Base-by-base conservation (phyloP, 2,888 invertebrate species). In the Drosophila macrospina region DNA sequence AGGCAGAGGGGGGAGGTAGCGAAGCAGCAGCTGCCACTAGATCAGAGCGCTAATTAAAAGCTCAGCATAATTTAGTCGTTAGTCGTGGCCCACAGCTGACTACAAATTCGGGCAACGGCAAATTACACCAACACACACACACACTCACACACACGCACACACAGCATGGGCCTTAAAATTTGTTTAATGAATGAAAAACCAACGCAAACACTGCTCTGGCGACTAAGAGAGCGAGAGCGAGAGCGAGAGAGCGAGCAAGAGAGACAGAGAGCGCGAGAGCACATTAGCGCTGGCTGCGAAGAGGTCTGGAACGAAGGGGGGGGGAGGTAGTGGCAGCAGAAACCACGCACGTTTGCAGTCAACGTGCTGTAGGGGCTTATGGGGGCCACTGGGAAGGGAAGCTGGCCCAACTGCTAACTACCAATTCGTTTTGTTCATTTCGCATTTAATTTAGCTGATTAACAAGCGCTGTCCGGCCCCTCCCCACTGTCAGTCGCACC, bases 381-480 rank as follows among this genome's bases (percentile, higher is more conserved):
- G 6, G 11, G 11, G 15, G 13, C n/a, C n/a, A n/a, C n/a, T n/a
- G n/a, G n/a, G n/a, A n/a, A 5, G 28, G 5, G 24, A 4, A 4
- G 36, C 34, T 36, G 61, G 48, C 15, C 42, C 60, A 57, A 63
- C 68, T 39, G 80, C 78, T 85, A 85, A 74, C 79, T 78, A 74
- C 67, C 83, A 82, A 82, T 82, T 82, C 88, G 84, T 88, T 88
- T 83, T 83, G 86, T 88, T 86, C 77, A 83, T 88, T 83, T 84
- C 81, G 88, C 89, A 84, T 84, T 88, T 84, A 88, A 84, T 84
- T 84, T 84, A 88, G 86, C 88, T 84, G 89, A 88, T 88, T 84
- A 84, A 88, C 83, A 74, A 88, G 83, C 75, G 50, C 61, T 61
- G 55, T n/a, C 15, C 6, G 5, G 0, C 10, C 20, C 13, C 13